These are phyloP conservation scores for Caerostris extrusa DNA, from an alignment of 1,140 invertebrate species.

Conservation along the genomic window DNA sequence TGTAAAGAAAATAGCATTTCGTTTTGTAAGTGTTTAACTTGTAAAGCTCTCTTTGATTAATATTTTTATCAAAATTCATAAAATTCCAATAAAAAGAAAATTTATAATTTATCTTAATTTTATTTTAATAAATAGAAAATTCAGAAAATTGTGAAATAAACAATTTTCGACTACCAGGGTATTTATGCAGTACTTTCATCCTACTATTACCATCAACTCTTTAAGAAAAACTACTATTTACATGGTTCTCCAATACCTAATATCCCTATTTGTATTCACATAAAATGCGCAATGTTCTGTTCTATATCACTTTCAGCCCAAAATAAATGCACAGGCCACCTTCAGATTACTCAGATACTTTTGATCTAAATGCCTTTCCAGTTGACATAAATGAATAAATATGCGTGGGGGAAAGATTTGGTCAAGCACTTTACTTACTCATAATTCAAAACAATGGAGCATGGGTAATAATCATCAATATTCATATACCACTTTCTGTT, in stretches of 20 bases:
- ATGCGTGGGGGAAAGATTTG: neutral
- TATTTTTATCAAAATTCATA: too few relatives aligned
- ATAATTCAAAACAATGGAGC: conserved; percentile 25
- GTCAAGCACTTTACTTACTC: conserved; percentile 23
- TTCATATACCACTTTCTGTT: neutral
- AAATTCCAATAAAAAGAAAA: too few relatives aligned
- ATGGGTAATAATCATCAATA: conserved; percentile 47
- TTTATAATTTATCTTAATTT: too few relatives aligned
- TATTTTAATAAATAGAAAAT: too few relatives aligned
- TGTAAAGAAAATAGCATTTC: too few relatives aligned
- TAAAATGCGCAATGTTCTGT: neutral
- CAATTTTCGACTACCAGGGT: neutral
- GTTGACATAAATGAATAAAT: conserved; percentile 40
- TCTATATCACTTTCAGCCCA: neutral
- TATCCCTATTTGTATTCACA: neutral
- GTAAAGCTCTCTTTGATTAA: too few relatives aligned
- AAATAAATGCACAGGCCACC: neutral
- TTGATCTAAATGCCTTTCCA: neutral
- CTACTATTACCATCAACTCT: neutral
- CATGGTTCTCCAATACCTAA: neutral
- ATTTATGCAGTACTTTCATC: neutral
- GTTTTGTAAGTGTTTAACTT: too few relatives aligned
- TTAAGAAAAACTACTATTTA: neutral
- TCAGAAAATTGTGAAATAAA: neutral
- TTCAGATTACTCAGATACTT: neutral